A percentile compares a stretch with the other conserved stretches of the same genome.
phyloP scores from a whole-genome alignment of 2,113 vertebrate genomes.

The Gallinago undulata region DNA sequence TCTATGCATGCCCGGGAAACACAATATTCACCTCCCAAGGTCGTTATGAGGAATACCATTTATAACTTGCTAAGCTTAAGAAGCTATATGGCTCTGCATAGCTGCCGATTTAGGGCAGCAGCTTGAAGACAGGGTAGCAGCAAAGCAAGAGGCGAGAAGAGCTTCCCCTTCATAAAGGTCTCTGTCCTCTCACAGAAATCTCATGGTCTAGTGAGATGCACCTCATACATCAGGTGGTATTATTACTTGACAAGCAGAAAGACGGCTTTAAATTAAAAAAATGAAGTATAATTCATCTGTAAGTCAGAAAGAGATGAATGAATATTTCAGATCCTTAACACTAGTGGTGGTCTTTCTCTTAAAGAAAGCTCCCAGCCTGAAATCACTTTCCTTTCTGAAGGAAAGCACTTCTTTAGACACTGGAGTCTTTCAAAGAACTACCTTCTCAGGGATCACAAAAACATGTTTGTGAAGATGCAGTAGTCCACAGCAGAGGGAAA shows the following conservation, averaged over 20 bases:
- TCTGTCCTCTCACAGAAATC: not conserved
- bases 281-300: not conserved
- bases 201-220: not conserved
- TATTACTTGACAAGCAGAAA: not conserved
- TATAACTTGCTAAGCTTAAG: conserved; percentile 17
- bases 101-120: not conserved
- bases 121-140: not conserved
- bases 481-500: not conserved
- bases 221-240: not conserved
- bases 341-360: not conserved
- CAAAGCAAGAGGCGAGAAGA: not conserved
- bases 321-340: not conserved
- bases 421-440: not conserved
- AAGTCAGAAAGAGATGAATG: not conserved
- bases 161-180: not conserved
- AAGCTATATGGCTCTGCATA: not conserved
- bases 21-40: not conserved
- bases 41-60: not conserved
- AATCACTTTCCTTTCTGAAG: not conserved
- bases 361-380: not conserved
- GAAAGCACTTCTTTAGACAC: not conserved
- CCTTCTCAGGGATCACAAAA: not conserved
- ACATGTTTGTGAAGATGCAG: not conserved
- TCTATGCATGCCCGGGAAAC: not conserved
- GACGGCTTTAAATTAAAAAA: not conserved